Evolutionary conservation across 2,888 invertebrate genomes (phyloP), one percentile per base, ranked within the genome.

Genomic region (Gisinianus flammeolus): DNA sequence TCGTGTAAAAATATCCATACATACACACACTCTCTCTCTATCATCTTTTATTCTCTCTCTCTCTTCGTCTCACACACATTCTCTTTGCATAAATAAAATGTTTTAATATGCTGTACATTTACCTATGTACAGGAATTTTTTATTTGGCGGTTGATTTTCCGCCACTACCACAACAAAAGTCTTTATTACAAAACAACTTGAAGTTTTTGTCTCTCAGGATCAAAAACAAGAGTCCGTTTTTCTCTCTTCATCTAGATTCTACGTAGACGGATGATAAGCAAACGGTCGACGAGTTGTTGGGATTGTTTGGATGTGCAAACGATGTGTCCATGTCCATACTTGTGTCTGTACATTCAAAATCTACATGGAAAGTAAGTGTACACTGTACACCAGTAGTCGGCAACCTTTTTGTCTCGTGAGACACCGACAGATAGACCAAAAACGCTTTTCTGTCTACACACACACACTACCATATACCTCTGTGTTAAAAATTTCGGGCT

Each of bases 21-120:
- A 28, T 22, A 62, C 26, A 54, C 30, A 31, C 72, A n/a, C 22
- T 72, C 62, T 72, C 31, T 58, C 22, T 24, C 30, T 56, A 19
- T 31, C 52, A n/a, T 19, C 35, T 30, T 52, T 35, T 22, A 19
- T 35, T 44, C 52, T 66, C 8, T 16, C 8, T 62, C 62, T 12
- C 28, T 28, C n/a, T n/a, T 54, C 16, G 31, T 26, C 28, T 54
- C 54, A 70, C 54, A 54, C 58, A 64, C 69, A 58, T 30, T 73
- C 62, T 73, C 73, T 73, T 73, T 73, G 73, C 73, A 73, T 73
- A 73, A 73, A 73, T 73, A 62, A 73, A 73, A 73, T 56, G 33
- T 62, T 58, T 73, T 30, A 35, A 24, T 19, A 30, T 54, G 54
- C 16, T 19, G 54, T n/a, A n/a, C n/a, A n/a, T n/a, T n/a, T n/a